Evolutionary conservation across 2,797 vertebrate genomes (phyloP).

Genomic region (Telmatherina bonti): DNA sequence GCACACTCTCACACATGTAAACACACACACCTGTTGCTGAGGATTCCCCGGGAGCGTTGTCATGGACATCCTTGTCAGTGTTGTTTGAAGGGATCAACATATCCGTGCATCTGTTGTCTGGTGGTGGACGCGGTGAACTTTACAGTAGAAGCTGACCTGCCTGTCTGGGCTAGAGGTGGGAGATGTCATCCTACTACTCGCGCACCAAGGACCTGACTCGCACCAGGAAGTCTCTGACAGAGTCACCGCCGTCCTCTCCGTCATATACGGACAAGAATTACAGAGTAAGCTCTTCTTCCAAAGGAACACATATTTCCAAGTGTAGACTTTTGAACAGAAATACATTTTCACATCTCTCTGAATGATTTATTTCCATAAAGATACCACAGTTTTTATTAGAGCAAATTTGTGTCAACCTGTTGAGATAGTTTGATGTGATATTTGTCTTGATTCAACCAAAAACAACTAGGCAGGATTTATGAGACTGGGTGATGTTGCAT

Average conservation of each 20-base stretch:
- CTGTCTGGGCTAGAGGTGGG: slow-evolving; percentile 44
- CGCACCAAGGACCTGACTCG: slow-evolving; percentile 93
- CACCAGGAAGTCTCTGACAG: slow-evolving; percentile 92
- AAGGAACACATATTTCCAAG: neutral
- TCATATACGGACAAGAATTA: slow-evolving; percentile 93
- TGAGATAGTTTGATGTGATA: neutral
- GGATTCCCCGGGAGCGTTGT: slow-evolving; percentile 60
- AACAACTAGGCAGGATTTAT: neutral
- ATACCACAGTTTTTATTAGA: neutral
- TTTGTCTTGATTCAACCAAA: slow-evolving; percentile 8
- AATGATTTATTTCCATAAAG: neutral
- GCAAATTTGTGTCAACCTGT: neutral
- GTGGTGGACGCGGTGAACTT: slow-evolving; percentile 36
- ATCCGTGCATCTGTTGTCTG: slow-evolving; percentile 53
- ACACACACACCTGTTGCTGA: slow-evolving; percentile 67
- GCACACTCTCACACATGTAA: slow-evolving; percentile 9
- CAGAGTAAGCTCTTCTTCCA: slow-evolving; percentile 84
- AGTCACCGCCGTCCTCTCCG: slow-evolving; percentile 93
- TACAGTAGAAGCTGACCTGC: slow-evolving; percentile 54
- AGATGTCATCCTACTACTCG: slow-evolving; percentile 92
- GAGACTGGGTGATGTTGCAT: neutral
- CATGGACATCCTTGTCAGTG: slow-evolving; percentile 67
- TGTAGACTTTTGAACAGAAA: neutral
- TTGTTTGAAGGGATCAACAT: slow-evolving; percentile 61
- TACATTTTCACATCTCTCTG: neutral